phyloP scores from a whole-genome alignment of 2,797 vertebrate species.

The Oreochromis grahami region DNA sequence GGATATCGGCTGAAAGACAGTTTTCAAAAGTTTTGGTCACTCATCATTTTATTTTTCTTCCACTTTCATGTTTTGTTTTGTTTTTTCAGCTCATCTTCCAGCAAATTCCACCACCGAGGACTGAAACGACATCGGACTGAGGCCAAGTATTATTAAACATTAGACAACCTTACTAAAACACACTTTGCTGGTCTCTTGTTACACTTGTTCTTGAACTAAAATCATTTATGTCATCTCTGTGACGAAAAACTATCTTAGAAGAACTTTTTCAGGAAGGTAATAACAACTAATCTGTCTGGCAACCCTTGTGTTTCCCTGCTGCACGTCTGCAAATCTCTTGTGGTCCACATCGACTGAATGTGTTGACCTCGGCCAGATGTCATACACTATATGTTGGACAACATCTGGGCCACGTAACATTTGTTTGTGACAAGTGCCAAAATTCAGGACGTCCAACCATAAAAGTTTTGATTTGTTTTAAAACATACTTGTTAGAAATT shows the following conservation, averaged over 20 bases:
- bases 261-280: background rate
- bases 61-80: background rate
- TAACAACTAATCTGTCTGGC: background rate
- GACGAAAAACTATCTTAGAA: background rate
- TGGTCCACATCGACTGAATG: background rate
- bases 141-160: background rate
- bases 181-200: background rate
- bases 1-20: background rate
- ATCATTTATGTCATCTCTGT: background rate
- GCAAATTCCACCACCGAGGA: background rate
- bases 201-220: background rate
- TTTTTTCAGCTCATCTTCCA: slow-evolving; percentile 49
- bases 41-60: background rate
- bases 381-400: background rate
- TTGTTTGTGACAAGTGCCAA: background rate
- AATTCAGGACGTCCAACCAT: background rate
- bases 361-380: background rate
- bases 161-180: background rate
- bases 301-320: background rate
- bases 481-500: background rate
- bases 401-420: background rate
- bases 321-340: background rate
- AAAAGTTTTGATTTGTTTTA: background rate
- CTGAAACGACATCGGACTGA: slow-evolving; percentile 1
- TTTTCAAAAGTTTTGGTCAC: background rate